These are phyloP conservation scores for Sebastes kiyomatsui DNA, from an alignment of 2,797 vertebrate genomes.

Conservation along the genomic window DNA sequence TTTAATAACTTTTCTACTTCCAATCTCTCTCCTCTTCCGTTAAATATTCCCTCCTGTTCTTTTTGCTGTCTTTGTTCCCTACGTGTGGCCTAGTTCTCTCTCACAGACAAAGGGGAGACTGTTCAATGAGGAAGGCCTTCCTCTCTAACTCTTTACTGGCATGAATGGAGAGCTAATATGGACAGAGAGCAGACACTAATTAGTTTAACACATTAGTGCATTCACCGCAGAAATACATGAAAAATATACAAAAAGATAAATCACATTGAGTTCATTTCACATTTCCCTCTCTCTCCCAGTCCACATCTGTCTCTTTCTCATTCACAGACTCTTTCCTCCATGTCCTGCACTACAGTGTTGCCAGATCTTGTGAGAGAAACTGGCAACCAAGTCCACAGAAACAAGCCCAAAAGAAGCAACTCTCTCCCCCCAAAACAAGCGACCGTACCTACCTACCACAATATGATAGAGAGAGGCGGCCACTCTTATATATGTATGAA, in stretches of 20 bases:
- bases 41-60: neutral
- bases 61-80: neutral
- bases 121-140: neutral
- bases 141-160: neutral
- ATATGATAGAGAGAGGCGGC: too few species aligned
- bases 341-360: neutral
- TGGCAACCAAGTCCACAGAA: too few species aligned
- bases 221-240: neutral
- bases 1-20: neutral
- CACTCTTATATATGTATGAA: neutral
- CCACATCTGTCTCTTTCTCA: neutral
- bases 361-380: too few species aligned
- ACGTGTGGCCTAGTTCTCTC: conserved; percentile 41
- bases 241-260: neutral
- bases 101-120: conserved; percentile 39
- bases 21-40: neutral
- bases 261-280: neutral
- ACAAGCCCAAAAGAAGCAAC: too few species aligned
- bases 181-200: conserved; percentile 4
- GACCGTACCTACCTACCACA: too few species aligned
- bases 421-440: too few species aligned
- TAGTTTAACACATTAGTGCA: neutral
- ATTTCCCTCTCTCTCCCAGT: neutral
- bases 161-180: conserved; percentile 10
- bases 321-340: neutral